Base-by-base conservation (phyloP, 2,888 invertebrate genomes). In the Rhaphigaster nebulosa region DNA sequence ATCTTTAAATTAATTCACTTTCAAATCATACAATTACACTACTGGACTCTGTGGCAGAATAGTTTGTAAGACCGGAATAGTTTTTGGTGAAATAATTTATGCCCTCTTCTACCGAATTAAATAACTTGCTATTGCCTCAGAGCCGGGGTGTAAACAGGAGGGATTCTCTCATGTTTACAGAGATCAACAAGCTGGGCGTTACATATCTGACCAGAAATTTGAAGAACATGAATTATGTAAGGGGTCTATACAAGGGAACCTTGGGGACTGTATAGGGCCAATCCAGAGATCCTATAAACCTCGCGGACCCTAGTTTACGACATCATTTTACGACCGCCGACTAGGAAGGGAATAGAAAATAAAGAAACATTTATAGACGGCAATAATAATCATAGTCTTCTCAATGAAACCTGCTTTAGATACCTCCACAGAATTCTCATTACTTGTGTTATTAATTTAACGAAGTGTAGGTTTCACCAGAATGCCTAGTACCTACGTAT, bases 151-250 rank as follows among this genome's bases (percentile, higher is more conserved):
- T 12, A 38, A 76, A 20, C 5, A 5, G 34, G 38, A 76, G 8
- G 8, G 20, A 76, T 38, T 10, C 34, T 76, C 6, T 38, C 70
- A 76, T 38, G 34, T 76, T 76, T 65, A 65, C 65, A 13, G 6
- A 65, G 3, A n/a, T 65, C 29, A 29, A 65, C 65, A 65, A 60
- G 10, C n/a, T 3, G n/a, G 5, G 13, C 29, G 20, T 76, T 34
- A 76, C 70, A 38, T 20, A 76, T 76, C 34, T 76, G 70, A 38
- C 70, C 38, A 76, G 70, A 38, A 38, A 76, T 38, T 23, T 76
- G 20, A 29, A 38, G 70, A 38, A 76, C 23, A 76, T 76, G 70
- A 76, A 76, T 76, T 38, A 76, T 76, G 70, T 76, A 76, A 34
- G 15, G 23, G 70, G n/a, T n/a, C 60, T 60, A n/a, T n/a, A 26